These are phyloP conservation scores for Mimachlamys varia DNA, from an alignment of 2,888 invertebrate genomes.

Conservation along the genomic window DNA sequence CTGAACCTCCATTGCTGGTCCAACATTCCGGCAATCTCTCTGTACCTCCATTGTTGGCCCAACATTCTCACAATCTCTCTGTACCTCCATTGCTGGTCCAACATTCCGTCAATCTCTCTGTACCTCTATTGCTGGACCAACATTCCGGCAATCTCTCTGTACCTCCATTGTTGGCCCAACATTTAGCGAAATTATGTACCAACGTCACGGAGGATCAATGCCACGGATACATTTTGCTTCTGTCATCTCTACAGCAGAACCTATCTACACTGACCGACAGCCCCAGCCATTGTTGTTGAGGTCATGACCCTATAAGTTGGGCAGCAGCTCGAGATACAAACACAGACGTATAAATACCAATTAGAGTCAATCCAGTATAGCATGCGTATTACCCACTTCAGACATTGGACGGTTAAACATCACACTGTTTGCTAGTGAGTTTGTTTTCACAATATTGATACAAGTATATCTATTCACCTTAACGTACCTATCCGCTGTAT, in stretches of 20 bases:
- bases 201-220: background rate
- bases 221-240: background rate
- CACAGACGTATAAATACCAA: background rate
- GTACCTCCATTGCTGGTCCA: too few species aligned
- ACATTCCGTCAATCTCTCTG: too few species aligned
- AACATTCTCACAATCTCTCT: too few species aligned
- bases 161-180: background rate
- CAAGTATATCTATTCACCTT: too few species aligned
- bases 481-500: too few species aligned
- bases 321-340: background rate
- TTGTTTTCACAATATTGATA: too few species aligned
- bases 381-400: too few species aligned
- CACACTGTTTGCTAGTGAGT: too few species aligned
- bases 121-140: background rate
- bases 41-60: too few species aligned
- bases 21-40: too few species aligned
- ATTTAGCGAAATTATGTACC: background rate
- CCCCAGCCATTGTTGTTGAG: background rate
- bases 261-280: background rate
- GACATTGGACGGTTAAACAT: too few species aligned
- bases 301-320: background rate
- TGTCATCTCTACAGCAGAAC: background rate
- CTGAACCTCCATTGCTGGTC: too few species aligned
- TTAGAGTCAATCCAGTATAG: background rate
- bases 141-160: constrained; percentile 10